Evolutionary conservation across 2,797 vertebrate genomes (phyloP).

Genomic region (Apodemus agrarius): DNA sequence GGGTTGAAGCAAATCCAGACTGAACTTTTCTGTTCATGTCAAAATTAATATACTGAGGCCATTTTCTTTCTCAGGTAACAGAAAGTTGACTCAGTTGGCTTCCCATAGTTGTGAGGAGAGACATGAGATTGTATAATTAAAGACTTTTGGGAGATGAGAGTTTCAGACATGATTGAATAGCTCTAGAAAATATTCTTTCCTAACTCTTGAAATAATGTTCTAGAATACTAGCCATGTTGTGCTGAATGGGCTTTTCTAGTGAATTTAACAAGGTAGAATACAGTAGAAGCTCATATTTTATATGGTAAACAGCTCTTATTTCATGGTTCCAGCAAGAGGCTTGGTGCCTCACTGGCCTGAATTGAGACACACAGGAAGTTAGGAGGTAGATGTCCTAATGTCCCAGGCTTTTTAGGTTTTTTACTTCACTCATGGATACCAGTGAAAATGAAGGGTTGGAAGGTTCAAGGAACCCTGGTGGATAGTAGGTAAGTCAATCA

Average conservation of each 20-base stretch:
- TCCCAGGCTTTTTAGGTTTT: neutral
- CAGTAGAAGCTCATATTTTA: neutral
- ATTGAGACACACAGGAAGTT: neutral
- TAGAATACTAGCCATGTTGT: neutral
- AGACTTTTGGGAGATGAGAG: neutral
- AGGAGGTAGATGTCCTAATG: neutral
- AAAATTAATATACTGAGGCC: constrained; percentile 18
- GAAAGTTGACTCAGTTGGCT: neutral
- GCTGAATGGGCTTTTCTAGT: neutral
- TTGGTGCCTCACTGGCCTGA: neutral
- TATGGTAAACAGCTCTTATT: neutral
- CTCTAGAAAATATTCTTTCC: neutral
- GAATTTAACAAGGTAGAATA: neutral
- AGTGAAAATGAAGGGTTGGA: constrained; percentile 34
- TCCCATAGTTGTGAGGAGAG: neutral
- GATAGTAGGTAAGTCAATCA: constrained; percentile 23
- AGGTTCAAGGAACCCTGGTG: constrained; percentile 36
- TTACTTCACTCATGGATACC: constrained; percentile 1
- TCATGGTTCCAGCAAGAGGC: constrained; percentile 7
- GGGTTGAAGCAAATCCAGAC: neutral
- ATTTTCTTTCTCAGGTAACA: constrained; percentile 4
- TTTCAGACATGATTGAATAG: neutral
- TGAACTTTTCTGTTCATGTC: neutral
- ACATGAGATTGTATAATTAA: neutral
- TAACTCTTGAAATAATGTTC: neutral